A percentile compares a stretch with the other conserved stretches of the same genome.
These are phyloP conservation scores for Anhinga anhinga DNA, from an alignment of 2,113 vertebrate species.

Conservation along the genomic window DNA sequence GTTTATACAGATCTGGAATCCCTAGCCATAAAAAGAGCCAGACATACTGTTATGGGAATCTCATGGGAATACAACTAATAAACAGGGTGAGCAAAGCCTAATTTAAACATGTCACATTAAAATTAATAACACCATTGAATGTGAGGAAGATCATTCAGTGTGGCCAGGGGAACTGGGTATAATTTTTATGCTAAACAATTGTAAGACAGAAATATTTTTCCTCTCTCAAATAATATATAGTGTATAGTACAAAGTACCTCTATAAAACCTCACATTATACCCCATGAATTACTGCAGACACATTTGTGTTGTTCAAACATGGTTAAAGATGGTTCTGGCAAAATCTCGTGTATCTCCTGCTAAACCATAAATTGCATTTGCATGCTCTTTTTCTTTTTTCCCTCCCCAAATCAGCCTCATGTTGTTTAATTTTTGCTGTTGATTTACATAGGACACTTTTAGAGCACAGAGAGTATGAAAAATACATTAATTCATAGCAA, in stretches of 20 bases:
- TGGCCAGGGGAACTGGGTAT: not conserved
- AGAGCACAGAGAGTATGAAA: not conserved
- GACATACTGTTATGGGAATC: not conserved
- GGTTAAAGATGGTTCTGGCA: not conserved
- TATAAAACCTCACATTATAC: conserved; percentile 21
- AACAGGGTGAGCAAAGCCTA: not conserved
- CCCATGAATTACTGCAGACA: conserved; percentile 3
- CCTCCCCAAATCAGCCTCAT: not conserved
- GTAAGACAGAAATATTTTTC: not conserved
- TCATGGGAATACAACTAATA: not conserved
- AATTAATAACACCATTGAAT: not conserved
- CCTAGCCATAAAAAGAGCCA: not conserved
- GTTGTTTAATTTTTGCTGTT: not conserved
- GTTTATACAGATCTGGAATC: not conserved
- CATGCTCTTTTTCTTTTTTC: not conserved
- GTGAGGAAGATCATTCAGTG: not conserved
- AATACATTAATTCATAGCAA: not conserved
- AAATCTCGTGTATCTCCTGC: not conserved
- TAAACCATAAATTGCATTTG: not conserved
- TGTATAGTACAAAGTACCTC: not conserved
- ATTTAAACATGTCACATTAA: not conserved
- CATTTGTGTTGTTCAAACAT: not conserved
- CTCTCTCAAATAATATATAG: not conserved
- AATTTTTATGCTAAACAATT: not conserved
- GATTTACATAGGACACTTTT: not conserved